Conservation (phyloP, 2,113 vertebrate genomes). For the Erythrocercus mccallii region DNA sequence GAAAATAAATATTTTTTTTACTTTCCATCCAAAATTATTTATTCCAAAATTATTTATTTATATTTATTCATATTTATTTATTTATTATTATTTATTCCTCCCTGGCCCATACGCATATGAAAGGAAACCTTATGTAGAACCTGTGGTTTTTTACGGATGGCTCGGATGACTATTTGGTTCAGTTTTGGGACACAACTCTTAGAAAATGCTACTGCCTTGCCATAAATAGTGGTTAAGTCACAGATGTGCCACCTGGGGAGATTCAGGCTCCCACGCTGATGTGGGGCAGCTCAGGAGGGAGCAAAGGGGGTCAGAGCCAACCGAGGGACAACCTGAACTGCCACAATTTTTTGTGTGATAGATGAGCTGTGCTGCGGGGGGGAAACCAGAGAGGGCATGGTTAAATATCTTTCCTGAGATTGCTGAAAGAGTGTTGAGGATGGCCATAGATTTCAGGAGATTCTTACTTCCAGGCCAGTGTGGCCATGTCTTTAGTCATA, state of each 20-base stretch:
- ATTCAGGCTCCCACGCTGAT: not conserved
- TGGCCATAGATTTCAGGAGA: not conserved
- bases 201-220: not conserved
- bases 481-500: not conserved
- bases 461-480: not conserved
- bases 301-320: not conserved
- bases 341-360: not conserved
- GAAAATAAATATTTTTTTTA: not conserved
- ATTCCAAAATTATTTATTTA: too few relatives aligned
- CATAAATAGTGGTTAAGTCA: not conserved
- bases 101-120: fast-evolving
- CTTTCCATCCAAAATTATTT: not conserved
- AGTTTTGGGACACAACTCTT: not conserved
- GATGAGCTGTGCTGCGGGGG: not conserved
- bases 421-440: not conserved
- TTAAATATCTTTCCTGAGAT: not conserved
- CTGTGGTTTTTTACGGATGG: fast-evolving
- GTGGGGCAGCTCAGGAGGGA: not conserved
- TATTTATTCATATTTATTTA: too few relatives aligned
- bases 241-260: fast-evolving
- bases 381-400: not conserved
- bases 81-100: too few relatives aligned
- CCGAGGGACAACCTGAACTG: not conserved
- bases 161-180: not conserved
- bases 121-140: not conserved